Evolutionary conservation across 2,113 vertebrate genomes (phyloP), one percentile per base, ranked within the genome.

Genomic region (Nerophis lumbriciformis): DNA sequence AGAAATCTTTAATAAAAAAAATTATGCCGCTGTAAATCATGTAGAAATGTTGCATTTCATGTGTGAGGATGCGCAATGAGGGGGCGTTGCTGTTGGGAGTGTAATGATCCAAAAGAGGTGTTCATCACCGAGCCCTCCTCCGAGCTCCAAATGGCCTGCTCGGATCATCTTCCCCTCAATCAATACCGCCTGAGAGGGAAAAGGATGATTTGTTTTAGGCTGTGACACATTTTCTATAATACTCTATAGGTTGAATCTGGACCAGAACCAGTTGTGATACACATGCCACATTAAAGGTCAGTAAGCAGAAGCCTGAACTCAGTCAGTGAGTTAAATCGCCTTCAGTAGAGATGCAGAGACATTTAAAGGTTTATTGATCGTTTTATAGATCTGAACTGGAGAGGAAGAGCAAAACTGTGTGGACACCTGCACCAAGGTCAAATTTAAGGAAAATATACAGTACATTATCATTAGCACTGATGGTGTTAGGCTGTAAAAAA

Each of bases 321-420:
- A 74, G 71, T 77, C 57, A 63, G 66, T 44, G 62, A 8, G 81
- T 84, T 88, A 85, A 88, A 88, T 88, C 86, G 80, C 61, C 76
- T 66, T 68, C 73, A 76, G 82, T 71, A 67, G 38, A 60, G 75
- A 82, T 80, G 78, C 76, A 65, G 71, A 77, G 79, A 82, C 82
- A 80, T 90, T 89, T 85, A 84, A 83, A 83, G 76, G 85, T 88
- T 88, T 88, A 91, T 90, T 84, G 90, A 90, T 87, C 51, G 64
- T 67, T 85, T 87, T 83, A 88, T 87, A 80, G 84, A 90, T 89
- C 88, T 85, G 77, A 87, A 87, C 76, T 82, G 73, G 75, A 78
- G 77, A 78, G 81, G 81, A 87, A 81, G 83, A 88, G 81, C 66
- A 81, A 86, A 88, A 87, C 86, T 89, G 79, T 72, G 81, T 82